A percentile compares a stretch with the other conserved stretches of the same genome.
phyloP scores from a whole-genome alignment of 2,888 invertebrate species.

The Coelogynopora nodosa region DNA sequence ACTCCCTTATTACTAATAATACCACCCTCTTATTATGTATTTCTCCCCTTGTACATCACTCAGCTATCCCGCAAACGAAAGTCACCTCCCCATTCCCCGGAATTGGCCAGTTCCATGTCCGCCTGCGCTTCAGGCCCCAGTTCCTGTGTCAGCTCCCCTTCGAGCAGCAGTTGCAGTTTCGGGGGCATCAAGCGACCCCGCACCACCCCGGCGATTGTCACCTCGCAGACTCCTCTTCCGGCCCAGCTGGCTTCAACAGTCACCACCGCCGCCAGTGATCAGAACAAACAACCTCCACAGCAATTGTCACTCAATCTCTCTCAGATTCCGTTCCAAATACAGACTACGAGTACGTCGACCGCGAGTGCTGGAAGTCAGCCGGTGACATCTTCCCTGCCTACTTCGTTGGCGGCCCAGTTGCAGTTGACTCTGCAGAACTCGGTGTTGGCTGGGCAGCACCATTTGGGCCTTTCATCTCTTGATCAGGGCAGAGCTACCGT shows the following conservation, averaged over 20 bases:
- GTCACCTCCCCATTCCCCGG: neutral
- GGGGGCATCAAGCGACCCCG: neutral
- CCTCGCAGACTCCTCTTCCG: neutral
- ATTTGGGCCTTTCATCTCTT: neutral
- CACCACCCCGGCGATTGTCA: neutral
- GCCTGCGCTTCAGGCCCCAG: slow-evolving; percentile 3
- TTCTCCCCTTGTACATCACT: neutral
- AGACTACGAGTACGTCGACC: neutral
- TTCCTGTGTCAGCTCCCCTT: neutral
- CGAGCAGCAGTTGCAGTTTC: slow-evolving; percentile 3
- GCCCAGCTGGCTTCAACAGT: neutral
- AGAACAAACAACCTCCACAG: neutral
- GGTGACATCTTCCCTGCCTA: neutral
- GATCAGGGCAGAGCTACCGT: neutral
- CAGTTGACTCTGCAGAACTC: neutral
- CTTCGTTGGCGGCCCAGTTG: neutral
- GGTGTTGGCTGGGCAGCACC: neutral
- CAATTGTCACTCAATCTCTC: neutral
- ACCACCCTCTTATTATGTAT: neutral
- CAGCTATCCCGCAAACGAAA: slow-evolving; percentile 7
- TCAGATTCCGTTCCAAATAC: neutral
- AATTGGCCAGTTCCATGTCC: neutral
- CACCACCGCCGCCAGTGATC: neutral
- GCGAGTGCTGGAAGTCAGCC: neutral
- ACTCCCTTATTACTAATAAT: no score